These are phyloP conservation scores for Graptemys geographica DNA, from an alignment of 2,797 vertebrate species.

Conservation along the genomic window DNA sequence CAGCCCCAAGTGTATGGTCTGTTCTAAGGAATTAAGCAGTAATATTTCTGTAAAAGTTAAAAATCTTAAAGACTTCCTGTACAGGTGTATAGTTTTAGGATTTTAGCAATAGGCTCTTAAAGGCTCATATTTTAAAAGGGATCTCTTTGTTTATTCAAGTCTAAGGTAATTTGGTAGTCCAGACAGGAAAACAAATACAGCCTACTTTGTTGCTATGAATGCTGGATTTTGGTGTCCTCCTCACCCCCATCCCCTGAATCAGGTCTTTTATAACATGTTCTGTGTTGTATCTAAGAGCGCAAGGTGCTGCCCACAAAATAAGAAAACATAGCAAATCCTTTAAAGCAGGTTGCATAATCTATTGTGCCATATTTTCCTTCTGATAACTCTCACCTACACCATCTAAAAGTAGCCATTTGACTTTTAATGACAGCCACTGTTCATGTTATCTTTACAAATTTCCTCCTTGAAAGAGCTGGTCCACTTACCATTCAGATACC, in stretches of 20 bases:
- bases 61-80: neutral
- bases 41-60: neutral
- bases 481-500: constrained; percentile 55
- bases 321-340: constrained; percentile 59
- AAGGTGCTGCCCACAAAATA: constrained; percentile 42
- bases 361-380: constrained; percentile 81
- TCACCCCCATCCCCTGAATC: neutral
- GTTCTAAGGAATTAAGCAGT: neutral
- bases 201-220: neutral
- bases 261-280: neutral
- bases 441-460: constrained; percentile 76
- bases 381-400: constrained; percentile 75
- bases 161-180: neutral
- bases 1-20: neutral
- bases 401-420: constrained; percentile 74
- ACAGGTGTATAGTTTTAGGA: neutral
- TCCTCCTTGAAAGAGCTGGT: constrained; percentile 74
- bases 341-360: constrained; percentile 72
- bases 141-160: neutral
- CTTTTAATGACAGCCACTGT: constrained; percentile 66
- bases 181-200: neutral
- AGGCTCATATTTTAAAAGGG: neutral
- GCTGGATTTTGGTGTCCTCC: neutral
- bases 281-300: constrained; percentile 52
- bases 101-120: neutral